These are phyloP conservation scores for Aplodontia rufa DNA, from an alignment of 2,113 vertebrate genomes.

Conservation along the genomic window DNA sequence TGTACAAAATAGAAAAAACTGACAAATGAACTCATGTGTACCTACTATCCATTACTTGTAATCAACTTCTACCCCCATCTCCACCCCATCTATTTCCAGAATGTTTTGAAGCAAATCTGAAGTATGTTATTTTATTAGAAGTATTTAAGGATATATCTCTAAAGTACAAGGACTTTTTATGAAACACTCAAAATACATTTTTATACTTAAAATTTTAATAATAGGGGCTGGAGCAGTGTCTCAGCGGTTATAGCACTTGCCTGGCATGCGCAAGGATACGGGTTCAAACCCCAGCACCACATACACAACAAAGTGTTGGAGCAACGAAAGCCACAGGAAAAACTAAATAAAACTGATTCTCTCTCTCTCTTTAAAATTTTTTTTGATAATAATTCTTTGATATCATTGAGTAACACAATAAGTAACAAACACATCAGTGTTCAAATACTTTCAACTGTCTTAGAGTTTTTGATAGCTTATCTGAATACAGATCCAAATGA, in stretches of 20 bases:
- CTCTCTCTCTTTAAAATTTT: too few relatives aligned
- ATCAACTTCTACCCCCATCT: neutral
- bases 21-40: neutral
- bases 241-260: too few relatives aligned
- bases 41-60: neutral
- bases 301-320: too few relatives aligned
- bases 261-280: too few relatives aligned
- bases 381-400: constrained; percentile 20
- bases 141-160: neutral
- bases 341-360: too few relatives aligned
- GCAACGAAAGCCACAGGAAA: too few relatives aligned
- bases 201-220: neutral
- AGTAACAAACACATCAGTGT: neutral
- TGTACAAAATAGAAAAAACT: neutral
- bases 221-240: too few relatives aligned
- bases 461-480: neutral
- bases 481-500: constrained; percentile 9
- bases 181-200: neutral
- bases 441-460: neutral
- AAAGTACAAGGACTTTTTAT: neutral
- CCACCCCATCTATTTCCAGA: neutral
- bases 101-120: constrained; percentile 8
- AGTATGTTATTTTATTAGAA: neutral
- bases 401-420: constrained; percentile 23
- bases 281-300: too few relatives aligned